Base-by-base conservation (phyloP, 2,888 invertebrate species). In the Drosophila kanekoi region DNA sequence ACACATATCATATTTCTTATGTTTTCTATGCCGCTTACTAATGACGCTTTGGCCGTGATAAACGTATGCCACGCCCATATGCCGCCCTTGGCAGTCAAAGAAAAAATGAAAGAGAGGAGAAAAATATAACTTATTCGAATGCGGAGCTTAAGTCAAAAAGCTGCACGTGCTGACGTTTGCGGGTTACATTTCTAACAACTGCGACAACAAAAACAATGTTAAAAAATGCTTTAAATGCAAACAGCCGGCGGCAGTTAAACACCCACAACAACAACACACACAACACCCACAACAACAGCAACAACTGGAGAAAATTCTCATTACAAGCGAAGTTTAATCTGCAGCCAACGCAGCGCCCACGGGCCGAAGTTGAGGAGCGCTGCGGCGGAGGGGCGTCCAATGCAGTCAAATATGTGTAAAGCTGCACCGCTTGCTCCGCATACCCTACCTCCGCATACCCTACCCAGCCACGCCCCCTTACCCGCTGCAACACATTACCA, bases 251-350 rank as follows among this genome's bases (percentile, higher is more conserved):
- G 82, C 81, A 61, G 54, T 58, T 44, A 14, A 40, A 44, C 66
- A 74, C 52, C 56, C 44, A 71, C 64, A 40, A 48, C 58, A 66
- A 59, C 74, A 61, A 45, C 79, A 53, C 43, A 52, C 43, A 33
- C 59, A 43, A 35, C 45, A 58, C 8, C 65, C 51, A 4, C 41
- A 73, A 51, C 60, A 67, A 44, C 72, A 44, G 35, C 60, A 51
- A 44, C 45, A 60, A 57, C 48, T 38, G 37, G 20, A 16, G 28
- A 79, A 66, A 85, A 85, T 82, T 84, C 87, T 84, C 87, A 87
- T 84, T 84, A 87, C 78, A 80, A 87, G 79, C 85, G 52, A 63
- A 80, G 84, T 80, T 84, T 87, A 84, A 84, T 84, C 87, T 85
- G 78, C 72, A 70, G 67, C 81, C 72, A 69, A 67, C 63, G 64